These are phyloP conservation scores for Diglossa cyanea DNA, from an alignment of 2,797 vertebrate genomes.

Conservation along the genomic window DNA sequence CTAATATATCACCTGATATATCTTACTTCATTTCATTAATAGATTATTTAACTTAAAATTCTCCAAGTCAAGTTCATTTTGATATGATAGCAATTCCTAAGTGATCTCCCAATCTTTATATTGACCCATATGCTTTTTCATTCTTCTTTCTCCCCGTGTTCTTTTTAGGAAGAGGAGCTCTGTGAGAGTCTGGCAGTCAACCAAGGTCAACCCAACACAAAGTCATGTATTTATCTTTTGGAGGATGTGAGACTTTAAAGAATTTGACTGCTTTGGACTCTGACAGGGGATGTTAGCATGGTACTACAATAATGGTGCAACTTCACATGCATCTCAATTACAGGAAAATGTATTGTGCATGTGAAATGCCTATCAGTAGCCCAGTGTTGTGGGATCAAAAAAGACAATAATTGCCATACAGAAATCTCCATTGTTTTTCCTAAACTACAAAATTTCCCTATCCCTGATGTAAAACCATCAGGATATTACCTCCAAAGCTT, in stretches of 20 bases:
- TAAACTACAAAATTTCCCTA: not conserved
- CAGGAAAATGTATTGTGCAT: not conserved
- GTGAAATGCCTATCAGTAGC: not conserved
- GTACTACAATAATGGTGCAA: not conserved
- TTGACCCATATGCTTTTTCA: not conserved
- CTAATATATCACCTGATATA: not conserved
- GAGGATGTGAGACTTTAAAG: not conserved
- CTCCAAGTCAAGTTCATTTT: not conserved
- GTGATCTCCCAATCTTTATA: not conserved
- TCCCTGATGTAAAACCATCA: not conserved
- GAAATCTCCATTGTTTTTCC: not conserved
- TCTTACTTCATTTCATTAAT: not conserved
- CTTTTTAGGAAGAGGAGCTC: not conserved
- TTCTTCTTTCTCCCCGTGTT: rapidly evolving
- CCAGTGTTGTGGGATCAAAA: not conserved
- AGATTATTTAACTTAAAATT: not conserved
- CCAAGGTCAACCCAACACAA: not conserved
- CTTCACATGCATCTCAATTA: not conserved
- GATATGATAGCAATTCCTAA: not conserved
- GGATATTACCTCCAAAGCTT: not conserved
- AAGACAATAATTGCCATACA: not conserved
- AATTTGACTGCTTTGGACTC: not conserved
- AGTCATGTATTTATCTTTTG: not conserved
- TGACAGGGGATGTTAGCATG: not conserved
- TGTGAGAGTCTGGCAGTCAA: not conserved